Evolutionary conservation across 1,140 invertebrate species (phyloP).

Genomic region (Zaprionus lachaisei): DNA sequence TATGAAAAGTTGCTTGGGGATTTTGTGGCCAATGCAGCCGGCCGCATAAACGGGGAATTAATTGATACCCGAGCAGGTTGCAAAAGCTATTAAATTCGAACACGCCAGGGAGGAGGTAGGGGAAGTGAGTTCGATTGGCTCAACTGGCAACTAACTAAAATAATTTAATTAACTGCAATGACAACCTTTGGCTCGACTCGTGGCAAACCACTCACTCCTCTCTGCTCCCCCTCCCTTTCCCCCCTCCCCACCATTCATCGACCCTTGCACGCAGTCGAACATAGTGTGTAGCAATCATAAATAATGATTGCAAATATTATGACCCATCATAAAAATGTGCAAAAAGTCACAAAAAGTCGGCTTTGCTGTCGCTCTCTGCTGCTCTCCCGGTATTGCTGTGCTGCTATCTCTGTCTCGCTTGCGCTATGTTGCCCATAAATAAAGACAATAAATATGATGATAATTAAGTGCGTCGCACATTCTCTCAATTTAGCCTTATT

Average conservation of each 20-base stretch:
- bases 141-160: background rate
- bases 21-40: slow-evolving; percentile 70
- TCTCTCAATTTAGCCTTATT: slow-evolving; percentile 81
- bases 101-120: background rate
- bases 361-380: slow-evolving; percentile 15
- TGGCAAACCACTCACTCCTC: too few relatives aligned
- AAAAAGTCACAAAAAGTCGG: slow-evolving; percentile 29
- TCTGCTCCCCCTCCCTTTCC: background rate
- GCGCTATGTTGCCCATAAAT: slow-evolving; percentile 44
- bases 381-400: background rate
- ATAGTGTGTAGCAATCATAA: slow-evolving; percentile 27
- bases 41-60: slow-evolving; percentile 67
- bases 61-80: slow-evolving; percentile 68
- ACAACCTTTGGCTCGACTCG: background rate
- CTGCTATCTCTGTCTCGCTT: slow-evolving; percentile 1
- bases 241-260: background rate
- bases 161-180: slow-evolving; percentile 13
- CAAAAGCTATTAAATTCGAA: slow-evolving; percentile 54
- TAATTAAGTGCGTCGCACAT: slow-evolving; percentile 81
- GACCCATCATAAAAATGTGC: slow-evolving; percentile 38
- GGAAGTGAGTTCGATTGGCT: background rate
- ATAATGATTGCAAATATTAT: slow-evolving; percentile 54
- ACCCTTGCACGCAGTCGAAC: background rate
- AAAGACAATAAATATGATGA: slow-evolving; percentile 78
- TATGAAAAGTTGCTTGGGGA: slow-evolving; percentile 43